Percentiles rank a stretch among this genome's conserved stretches.
Evolutionary conservation across 2,113 vertebrate genomes (phyloP).

Genomic region (Cacatua alba): DNA sequence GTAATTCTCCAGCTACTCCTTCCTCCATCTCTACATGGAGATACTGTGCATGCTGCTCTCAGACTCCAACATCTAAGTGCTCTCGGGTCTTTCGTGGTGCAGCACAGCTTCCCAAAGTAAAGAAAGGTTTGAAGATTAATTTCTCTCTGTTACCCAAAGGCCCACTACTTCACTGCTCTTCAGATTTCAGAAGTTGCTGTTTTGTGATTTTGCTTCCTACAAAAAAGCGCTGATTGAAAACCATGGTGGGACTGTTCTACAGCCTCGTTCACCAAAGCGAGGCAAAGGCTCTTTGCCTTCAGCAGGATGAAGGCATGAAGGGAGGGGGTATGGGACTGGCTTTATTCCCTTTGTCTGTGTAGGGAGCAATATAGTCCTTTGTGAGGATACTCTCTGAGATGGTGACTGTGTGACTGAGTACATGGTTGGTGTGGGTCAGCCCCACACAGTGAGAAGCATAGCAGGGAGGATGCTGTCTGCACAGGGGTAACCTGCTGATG

Average conservation of each 20-base stretch:
- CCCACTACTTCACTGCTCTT: not conserved
- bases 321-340: rapidly evolving
- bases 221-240: not conserved
- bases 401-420: not conserved
- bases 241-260: not conserved
- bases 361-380: not conserved
- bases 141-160: not conserved
- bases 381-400: not conserved
- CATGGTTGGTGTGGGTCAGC: not conserved
- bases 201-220: not conserved
- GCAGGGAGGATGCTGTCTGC: not conserved
- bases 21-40: not conserved
- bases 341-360: not conserved
- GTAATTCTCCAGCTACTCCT: not conserved
- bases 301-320: not conserved
- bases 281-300: not conserved
- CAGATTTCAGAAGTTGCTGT: not conserved
- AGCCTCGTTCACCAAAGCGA: not conserved
- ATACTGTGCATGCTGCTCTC: rapidly evolving
- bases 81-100: not conserved
- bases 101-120: not conserved
- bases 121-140: not conserved
- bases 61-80: not conserved
- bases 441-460: rapidly evolving
- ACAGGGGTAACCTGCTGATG: not conserved